Evolutionary conservation across 2,113 vertebrate genomes (phyloP).

Genomic region (Amia ocellicauda): DNA sequence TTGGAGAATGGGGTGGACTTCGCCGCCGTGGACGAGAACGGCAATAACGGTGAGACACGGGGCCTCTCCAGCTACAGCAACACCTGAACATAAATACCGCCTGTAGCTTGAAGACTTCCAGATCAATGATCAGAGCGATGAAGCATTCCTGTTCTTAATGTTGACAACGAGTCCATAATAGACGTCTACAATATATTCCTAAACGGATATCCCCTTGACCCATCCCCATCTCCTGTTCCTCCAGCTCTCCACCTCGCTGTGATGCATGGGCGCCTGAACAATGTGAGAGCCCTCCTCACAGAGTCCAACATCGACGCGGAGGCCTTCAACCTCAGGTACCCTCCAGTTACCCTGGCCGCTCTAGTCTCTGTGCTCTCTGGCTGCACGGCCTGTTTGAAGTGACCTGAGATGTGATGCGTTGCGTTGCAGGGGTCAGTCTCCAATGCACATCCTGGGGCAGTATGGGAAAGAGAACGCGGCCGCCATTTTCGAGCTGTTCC

Average conservation of each 20-base stretch:
- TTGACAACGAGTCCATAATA: no score
- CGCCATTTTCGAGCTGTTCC: conserved; percentile 93
- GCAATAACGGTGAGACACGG: conserved; percentile 84
- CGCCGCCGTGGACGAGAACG: conserved; percentile 90
- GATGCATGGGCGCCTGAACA: conserved; percentile 94
- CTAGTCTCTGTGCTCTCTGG: not conserved
- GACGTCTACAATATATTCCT: no score
- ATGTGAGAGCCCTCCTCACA: conserved; percentile 89
- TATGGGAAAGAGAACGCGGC: conserved; percentile 97
- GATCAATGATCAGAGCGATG: no score
- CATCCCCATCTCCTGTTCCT: conserved; percentile 17
- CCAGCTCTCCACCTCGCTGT: conserved; percentile 93
- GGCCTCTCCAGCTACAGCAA: no score
- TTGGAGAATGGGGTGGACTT: conserved; percentile 93
- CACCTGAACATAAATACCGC: no score
- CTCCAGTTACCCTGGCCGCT: not conserved
- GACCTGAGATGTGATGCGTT: not conserved
- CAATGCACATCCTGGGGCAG: conserved; percentile 94
- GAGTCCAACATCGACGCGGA: conserved; percentile 94
- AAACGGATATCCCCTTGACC: no score
- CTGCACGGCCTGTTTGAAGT: not conserved
- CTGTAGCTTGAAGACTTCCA: no score
- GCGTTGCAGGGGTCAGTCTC: conserved; percentile 85
- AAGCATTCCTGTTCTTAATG: no score
- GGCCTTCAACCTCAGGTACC: conserved; percentile 90